Percentiles rank a stretch among this genome's conserved stretches.
Evolutionary conservation across 1,140 invertebrate genomes (phyloP).

Genomic region (Zaprionus taronus): DNA sequence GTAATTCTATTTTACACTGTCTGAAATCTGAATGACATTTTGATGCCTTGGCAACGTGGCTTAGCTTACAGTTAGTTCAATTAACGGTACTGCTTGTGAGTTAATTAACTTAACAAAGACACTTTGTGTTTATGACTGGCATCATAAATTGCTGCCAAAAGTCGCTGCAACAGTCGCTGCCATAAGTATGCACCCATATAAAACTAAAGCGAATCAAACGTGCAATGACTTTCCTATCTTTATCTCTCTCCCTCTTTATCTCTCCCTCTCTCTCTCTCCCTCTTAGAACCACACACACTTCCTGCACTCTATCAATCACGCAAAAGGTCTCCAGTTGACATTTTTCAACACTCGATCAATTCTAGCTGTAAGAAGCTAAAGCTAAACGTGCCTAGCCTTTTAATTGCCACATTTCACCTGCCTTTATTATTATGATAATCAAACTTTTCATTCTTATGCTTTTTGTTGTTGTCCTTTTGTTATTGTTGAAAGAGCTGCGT

Average conservation of each 20-base stretch:
- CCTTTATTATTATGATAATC: slow-evolving; percentile 27
- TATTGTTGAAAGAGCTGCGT: slow-evolving; percentile 4
- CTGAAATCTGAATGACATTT: slow-evolving; percentile 37
- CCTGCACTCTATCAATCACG: slow-evolving; percentile 73
- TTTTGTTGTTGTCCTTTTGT: slow-evolving; percentile 13
- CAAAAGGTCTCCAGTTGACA: slow-evolving; percentile 60
- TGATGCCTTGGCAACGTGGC: slow-evolving; percentile 30
- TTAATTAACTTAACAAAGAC: background rate
- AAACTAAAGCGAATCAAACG: slow-evolving; percentile 45
- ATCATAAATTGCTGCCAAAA: slow-evolving; percentile 24
- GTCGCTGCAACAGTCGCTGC: slow-evolving; percentile 39
- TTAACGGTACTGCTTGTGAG: slow-evolving; percentile 36
- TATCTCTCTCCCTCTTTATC: background rate
- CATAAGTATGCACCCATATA: slow-evolving; percentile 54
- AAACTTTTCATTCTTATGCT: slow-evolving; percentile 26
- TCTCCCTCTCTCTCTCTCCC: background rate
- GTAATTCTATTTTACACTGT: slow-evolving; percentile 5
- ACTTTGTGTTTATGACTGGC: background rate
- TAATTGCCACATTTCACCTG: slow-evolving; percentile 49
- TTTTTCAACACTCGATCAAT: slow-evolving; percentile 50
- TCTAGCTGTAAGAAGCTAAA: slow-evolving; percentile 27
- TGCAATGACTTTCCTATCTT: slow-evolving; percentile 58
- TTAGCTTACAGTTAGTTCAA: slow-evolving; percentile 62
- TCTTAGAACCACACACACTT: slow-evolving; percentile 39
- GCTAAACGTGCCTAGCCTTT: slow-evolving; percentile 61